phyloP scores from a whole-genome alignment of 2,888 invertebrate species.

The Sturmia bella region DNA sequence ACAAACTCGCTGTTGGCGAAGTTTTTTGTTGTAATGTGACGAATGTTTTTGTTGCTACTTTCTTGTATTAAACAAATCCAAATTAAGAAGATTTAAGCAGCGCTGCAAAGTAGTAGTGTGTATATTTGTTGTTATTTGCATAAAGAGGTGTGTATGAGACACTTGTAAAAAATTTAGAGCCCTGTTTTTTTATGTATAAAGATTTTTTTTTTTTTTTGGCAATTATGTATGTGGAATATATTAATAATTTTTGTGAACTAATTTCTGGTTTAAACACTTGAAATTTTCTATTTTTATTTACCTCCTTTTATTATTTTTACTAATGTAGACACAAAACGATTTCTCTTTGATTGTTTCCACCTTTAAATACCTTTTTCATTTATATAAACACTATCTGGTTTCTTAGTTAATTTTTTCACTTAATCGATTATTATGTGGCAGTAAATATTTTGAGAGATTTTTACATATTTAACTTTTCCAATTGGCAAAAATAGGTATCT shows the following conservation, averaged over 20 bases:
- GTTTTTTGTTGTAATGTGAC: conserved; percentile 12
- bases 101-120: conserved; percentile 10
- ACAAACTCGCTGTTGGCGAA: conserved; percentile 29
- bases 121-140: conserved; percentile 39
- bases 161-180: conserved; percentile 51
- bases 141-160: conserved; percentile 56
- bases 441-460: background rate
- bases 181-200: conserved; percentile 43
- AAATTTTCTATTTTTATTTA: conserved; percentile 34
- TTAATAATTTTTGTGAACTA: conserved; percentile 6
- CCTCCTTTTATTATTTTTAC: conserved; percentile 39
- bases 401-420: background rate
- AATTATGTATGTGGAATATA: conserved; percentile 13
- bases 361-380: conserved; percentile 36
- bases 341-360: conserved; percentile 53
- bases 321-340: conserved; percentile 65
- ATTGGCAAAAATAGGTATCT: conserved; percentile 49
- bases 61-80: conserved; percentile 24
- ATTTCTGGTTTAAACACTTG: conserved; percentile 39
- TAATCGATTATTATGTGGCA: conserved; percentile 2
- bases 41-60: conserved; percentile 31
- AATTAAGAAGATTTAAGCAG: conserved; percentile 44
- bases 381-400: conserved; percentile 22
- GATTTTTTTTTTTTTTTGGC: conserved; percentile 1
- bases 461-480: conserved; percentile 33